Evolutionary conservation across 2,888 invertebrate genomes (phyloP), one percentile per base, ranked within the genome.

Genomic region (Pristionchus entomophagus): DNA sequence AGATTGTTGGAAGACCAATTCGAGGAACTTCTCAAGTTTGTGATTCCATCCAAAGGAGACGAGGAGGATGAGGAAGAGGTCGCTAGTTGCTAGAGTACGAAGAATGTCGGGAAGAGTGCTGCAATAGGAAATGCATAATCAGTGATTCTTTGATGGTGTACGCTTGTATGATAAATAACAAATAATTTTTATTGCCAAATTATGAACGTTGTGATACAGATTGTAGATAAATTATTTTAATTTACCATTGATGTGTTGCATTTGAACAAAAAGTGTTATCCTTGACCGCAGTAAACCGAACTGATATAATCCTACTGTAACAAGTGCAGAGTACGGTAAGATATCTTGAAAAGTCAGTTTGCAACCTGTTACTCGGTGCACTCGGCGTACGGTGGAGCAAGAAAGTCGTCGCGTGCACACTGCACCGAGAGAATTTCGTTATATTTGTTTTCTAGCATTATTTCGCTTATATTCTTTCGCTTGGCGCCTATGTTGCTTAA

Each of bases 1-100:
- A 59, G 84, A 41, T 86, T 91, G 14, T 85, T 93, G 22, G 84
- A 88, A 19, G 87, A 88, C 1, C 87, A 89, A 35, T 93, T 91
- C 84, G 65, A 51, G 45, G 82, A 82, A 26, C 35, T 82, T 29
- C 65, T 84, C 17, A 41, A 84, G 22, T 84, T 65, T 49, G 62
- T 65, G n/a, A 41, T 84, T 10, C 62, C 82, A 3, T n/a, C 56
- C 6, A 82, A 82, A 14, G 65, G 49, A 26, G 65, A 65, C 5
- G 65, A 65, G 10, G 83, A 84, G 22, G 83, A 84, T 5, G 83
- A 84, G 65, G 83, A 84, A 38, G 83, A 84, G n/a, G 83, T 84
- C 0, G 83, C 83, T 17, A 49, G n/a, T 26, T 84, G 83, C 32
- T 84, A 80, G 78, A n/a, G 4, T 8, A 26, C 38, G 41, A 10